These are phyloP conservation scores for Tragopan temminckii DNA, from an alignment of 2,797 vertebrate species.

Conservation along the genomic window DNA sequence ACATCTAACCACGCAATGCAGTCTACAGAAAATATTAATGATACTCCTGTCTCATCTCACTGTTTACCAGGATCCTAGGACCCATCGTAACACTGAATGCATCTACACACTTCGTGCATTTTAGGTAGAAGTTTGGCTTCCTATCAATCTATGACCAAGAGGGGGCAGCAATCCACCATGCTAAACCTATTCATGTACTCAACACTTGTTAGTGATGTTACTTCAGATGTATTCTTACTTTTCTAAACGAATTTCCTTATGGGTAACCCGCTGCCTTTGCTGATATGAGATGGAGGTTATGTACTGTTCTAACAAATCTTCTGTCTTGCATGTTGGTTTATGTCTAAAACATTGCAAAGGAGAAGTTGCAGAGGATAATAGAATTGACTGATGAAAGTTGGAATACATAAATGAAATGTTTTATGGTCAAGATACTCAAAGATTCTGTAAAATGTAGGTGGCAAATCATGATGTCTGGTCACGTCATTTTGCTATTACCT, in stretches of 20 bases:
- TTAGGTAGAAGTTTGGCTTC: background rate
- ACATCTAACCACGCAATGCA: background rate
- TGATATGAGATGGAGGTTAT: background rate
- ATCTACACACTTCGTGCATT: fast-evolving
- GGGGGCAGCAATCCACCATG: slow-evolving; percentile 53
- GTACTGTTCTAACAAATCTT: background rate
- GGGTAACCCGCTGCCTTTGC: background rate
- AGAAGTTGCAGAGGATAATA: background rate
- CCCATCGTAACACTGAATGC: fast-evolving
- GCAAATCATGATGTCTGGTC: background rate
- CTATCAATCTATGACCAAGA: background rate
- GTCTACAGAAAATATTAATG: background rate
- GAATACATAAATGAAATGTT: background rate
- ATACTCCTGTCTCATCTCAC: background rate
- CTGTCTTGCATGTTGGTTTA: background rate
- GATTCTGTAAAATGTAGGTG: background rate
- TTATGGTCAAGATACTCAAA: background rate
- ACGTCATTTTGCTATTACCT: background rate
- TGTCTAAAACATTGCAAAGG: background rate
- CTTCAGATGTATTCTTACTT: background rate
- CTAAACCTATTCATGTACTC: background rate
- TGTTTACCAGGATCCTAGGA: background rate
- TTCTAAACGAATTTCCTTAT: background rate
- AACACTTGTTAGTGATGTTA: background rate
- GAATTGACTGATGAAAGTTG: background rate